These are phyloP conservation scores for Lagocephalus sceleratus DNA, from an alignment of 2,797 vertebrate species.

Conservation along the genomic window DNA sequence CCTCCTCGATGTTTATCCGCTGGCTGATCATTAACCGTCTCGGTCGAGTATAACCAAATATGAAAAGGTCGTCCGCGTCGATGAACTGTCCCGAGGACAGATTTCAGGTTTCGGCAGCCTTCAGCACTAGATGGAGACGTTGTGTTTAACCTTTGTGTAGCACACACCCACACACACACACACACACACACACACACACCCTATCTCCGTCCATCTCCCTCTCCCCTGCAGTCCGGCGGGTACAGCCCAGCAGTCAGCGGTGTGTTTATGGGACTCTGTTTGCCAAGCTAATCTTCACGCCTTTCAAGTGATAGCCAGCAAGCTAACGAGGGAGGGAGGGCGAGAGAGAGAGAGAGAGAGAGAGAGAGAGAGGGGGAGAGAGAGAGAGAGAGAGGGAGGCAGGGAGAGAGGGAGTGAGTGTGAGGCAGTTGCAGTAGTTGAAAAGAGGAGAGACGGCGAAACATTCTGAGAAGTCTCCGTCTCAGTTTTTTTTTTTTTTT, in stretches of 20 bases:
- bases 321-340: conserved; percentile 26
- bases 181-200: neutral
- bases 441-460: conserved; percentile 48
- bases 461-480: conserved; percentile 37
- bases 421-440: conserved; percentile 59
- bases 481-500: no score
- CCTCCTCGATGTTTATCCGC: no score
- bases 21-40: conserved; percentile 16
- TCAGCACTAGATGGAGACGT: conserved; percentile 27
- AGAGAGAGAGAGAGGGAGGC: conserved; percentile 15
- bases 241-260: conserved; percentile 72
- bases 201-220: conserved; percentile 10
- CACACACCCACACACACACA: conserved; percentile 32
- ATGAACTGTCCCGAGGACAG: no score
- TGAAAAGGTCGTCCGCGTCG: no score
- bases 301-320: conserved; percentile 70
- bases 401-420: conserved; percentile 65
- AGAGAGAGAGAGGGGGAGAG: conserved; percentile 22
- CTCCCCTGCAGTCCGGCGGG: conserved; percentile 61
- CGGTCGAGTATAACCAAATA: no score
- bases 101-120: no score
- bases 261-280: conserved; percentile 78
- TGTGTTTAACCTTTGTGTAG: conserved; percentile 42
- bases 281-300: conserved; percentile 79
- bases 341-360: conserved; percentile 24